These are phyloP conservation scores for Ceriagrion tenellum DNA, from an alignment of 2,888 invertebrate species.

Conservation along the genomic window DNA sequence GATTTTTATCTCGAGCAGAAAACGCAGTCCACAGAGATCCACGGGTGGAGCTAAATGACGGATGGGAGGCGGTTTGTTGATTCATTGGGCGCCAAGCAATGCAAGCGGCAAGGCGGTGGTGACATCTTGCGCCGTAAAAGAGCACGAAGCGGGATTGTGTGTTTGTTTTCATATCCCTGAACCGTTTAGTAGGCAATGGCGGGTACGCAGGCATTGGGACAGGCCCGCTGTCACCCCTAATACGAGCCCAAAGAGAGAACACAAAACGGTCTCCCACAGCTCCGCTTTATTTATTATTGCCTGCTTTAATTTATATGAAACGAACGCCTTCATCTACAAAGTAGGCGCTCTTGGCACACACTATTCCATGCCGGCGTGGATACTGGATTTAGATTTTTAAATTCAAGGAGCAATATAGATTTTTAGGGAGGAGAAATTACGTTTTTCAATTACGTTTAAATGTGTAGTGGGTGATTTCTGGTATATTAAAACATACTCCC, in stretches of 20 bases:
- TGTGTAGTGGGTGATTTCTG: too few relatives aligned
- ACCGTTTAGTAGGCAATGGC: not conserved
- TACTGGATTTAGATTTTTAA: too few relatives aligned
- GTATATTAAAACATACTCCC: too few relatives aligned
- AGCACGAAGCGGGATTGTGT: not conserved
- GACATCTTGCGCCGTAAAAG: not conserved
- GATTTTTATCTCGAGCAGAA: not conserved
- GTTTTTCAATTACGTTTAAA: too few relatives aligned
- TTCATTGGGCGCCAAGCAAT: not conserved
- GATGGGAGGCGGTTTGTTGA: not conserved
- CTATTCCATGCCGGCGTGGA: too few relatives aligned
- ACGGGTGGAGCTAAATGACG: not conserved
- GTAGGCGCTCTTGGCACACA: not conserved
- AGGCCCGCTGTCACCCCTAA: not conserved
- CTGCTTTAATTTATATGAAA: not conserved
- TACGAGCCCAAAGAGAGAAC: not conserved
- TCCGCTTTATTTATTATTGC: not conserved
- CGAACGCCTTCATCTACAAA: not conserved
- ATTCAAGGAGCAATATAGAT: too few relatives aligned
- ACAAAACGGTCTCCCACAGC: not conserved
- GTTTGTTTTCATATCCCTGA: not conserved
- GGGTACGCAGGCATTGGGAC: not conserved
- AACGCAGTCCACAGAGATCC: not conserved
- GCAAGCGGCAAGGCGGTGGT: not conserved
- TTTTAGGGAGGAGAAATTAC: too few relatives aligned